Conservation (phyloP, 2,113 vertebrate genomes). For the Sprattus sprattus region DNA sequence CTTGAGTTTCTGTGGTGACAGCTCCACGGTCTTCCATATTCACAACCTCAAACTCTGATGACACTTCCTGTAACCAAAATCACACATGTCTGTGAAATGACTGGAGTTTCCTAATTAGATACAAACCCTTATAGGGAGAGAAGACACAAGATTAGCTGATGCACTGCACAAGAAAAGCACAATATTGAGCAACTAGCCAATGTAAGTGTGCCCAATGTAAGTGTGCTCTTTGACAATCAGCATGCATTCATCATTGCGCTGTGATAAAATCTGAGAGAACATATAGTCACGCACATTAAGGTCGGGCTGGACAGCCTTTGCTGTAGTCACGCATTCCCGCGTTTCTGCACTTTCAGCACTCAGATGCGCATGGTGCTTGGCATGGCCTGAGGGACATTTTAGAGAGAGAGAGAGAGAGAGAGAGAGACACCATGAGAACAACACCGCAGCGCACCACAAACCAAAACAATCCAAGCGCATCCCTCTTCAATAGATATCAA, state of each 20-base stretch:
- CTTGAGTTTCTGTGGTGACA: slow-evolving; percentile 65
- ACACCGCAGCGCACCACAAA: neutral
- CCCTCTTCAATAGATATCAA: neutral
- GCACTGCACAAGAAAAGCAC: neutral
- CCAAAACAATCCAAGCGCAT: neutral
- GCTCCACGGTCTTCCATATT: slow-evolving; percentile 65
- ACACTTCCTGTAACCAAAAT: slow-evolving; percentile 73
- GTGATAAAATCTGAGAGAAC: neutral
- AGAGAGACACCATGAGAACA: neutral
- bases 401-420: neutral
- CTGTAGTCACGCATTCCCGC: slow-evolving; percentile 34
- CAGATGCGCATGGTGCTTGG: slow-evolving; percentile 41
- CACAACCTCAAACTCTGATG: slow-evolving; percentile 85
- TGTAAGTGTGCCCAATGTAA: neutral
- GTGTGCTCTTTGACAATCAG: neutral
- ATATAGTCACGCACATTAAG: slow-evolving; percentile 30
- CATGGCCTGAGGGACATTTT: slow-evolving; percentile 35
- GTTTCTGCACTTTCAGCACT: slow-evolving; percentile 41
- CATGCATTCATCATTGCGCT: neutral
- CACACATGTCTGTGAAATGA: neutral
- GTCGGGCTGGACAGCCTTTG: slow-evolving; percentile 34
- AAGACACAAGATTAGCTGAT: neutral
- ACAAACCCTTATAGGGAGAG: neutral
- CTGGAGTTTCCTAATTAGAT: neutral
- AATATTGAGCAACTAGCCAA: neutral